Evolutionary conservation across 2,888 invertebrate genomes (phyloP).

Genomic region (Spisula subtruncata): DNA sequence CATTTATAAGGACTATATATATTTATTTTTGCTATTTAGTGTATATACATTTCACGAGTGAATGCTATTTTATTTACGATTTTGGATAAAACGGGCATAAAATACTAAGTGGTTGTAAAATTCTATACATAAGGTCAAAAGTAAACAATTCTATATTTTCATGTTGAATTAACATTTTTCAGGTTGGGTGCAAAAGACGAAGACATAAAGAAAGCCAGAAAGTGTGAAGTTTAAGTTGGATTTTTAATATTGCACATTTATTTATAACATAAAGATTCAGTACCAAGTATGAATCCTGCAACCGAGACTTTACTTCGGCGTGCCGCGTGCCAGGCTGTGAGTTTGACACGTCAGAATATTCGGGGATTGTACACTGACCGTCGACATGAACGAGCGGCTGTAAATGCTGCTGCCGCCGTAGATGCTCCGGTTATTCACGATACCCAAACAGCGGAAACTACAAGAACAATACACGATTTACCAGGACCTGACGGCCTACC

Average conservation of each 20-base stretch:
- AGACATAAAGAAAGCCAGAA: neutral
- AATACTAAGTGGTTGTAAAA: neutral
- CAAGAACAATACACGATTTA: conserved; percentile 80
- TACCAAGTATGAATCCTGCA: conserved; percentile 55
- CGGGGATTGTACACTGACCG: conserved; percentile 61
- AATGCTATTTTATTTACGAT: conserved; percentile 8
- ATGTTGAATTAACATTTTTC: neutral
- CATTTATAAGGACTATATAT: conserved; percentile 10
- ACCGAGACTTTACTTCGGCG: conserved; percentile 69
- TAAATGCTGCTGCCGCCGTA: conserved; percentile 44
- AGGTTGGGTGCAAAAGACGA: neutral
- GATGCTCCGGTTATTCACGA: conserved; percentile 41
- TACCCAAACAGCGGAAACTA: neutral
- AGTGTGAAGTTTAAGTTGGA: neutral
- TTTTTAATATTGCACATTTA: neutral
- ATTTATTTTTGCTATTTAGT: conserved; percentile 13
- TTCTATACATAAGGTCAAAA: neutral
- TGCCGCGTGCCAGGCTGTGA: conserved; percentile 65
- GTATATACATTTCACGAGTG: neutral
- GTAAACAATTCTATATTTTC: neutral
- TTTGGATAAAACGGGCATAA: neutral
- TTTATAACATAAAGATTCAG: neutral
- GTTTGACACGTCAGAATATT: conserved; percentile 63
- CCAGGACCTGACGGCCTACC: conserved; percentile 85
- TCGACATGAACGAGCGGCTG: conserved; percentile 47